phyloP scores from a whole-genome alignment of 2,113 vertebrate species.

The Machaerirhynchus nigripectus region DNA sequence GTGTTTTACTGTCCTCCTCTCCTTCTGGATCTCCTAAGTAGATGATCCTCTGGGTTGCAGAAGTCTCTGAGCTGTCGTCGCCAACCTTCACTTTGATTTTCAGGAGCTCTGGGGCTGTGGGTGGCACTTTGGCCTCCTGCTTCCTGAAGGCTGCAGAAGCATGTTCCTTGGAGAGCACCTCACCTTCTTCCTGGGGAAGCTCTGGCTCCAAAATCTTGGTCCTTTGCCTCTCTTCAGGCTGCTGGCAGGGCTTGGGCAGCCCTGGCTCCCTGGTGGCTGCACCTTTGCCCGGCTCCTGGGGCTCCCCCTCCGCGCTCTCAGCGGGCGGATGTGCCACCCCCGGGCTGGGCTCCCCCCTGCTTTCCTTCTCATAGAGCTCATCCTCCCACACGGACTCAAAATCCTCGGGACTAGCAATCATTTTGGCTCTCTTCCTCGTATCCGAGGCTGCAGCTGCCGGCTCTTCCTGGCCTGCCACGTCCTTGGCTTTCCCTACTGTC shows the following conservation, averaged over 20 bases:
- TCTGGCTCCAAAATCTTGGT: not conserved
- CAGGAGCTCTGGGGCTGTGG: not conserved
- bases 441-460: constrained; percentile 25
- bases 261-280: not conserved
- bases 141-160: constrained; percentile 39
- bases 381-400: constrained; percentile 72
- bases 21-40: constrained; percentile 64
- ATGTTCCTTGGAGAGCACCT: not conserved
- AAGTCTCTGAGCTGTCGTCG: constrained; percentile 47
- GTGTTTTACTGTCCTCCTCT: constrained; percentile 32
- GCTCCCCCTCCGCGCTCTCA: not conserved
- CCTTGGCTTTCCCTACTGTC: constrained; percentile 65
- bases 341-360: not conserved
- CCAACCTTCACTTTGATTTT: constrained; percentile 65
- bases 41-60: constrained; percentile 70
- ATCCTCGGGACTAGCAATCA: constrained; percentile 75
- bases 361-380: constrained; percentile 37
- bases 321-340: not conserved
- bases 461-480: constrained; percentile 65
- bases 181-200: not conserved
- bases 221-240: constrained; percentile 10
- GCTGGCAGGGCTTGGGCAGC: not conserved
- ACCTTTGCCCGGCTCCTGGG: not conserved
- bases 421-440: constrained; percentile 45
- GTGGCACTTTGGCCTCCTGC: constrained; percentile 42